phyloP scores from a whole-genome alignment of 2,888 invertebrate genomes.

The Graphium colonna region DNA sequence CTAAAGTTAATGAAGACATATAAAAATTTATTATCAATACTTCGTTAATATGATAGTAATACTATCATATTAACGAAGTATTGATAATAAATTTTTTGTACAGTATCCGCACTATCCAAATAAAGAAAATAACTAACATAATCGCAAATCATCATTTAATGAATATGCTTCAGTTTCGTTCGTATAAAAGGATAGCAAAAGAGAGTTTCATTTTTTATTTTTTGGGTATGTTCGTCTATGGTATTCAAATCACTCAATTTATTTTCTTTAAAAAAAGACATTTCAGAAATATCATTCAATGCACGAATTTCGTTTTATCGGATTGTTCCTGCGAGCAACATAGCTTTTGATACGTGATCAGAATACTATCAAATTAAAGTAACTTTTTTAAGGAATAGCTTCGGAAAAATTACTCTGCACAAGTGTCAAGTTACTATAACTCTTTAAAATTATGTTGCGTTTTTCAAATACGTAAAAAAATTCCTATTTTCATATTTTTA shows the following conservation, averaged over 20 bases:
- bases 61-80: too few relatives aligned
- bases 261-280: conserved; percentile 13
- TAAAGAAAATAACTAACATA: too few relatives aligned
- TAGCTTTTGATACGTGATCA: conserved; percentile 68
- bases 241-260: conserved; percentile 15
- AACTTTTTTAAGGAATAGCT: conserved; percentile 32
- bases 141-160: too few relatives aligned
- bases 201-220: background rate
- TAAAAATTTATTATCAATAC: too few relatives aligned
- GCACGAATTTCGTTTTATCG: conserved; percentile 57
- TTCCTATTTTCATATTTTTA: too few relatives aligned
- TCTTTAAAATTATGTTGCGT: background rate
- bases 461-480: too few relatives aligned
- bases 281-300: conserved; percentile 44
- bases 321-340: conserved; percentile 59
- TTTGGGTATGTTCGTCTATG: background rate
- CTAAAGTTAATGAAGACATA: too few relatives aligned
- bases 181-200: background rate
- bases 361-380: conserved; percentile 59
- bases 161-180: too few relatives aligned
- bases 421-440: background rate
- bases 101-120: too few relatives aligned
- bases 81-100: too few relatives aligned
- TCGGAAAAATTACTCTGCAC: conserved; percentile 10
- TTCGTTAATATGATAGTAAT: too few relatives aligned